phyloP scores from a whole-genome alignment of 2,888 invertebrate genomes.

The Polietes domitor region DNA sequence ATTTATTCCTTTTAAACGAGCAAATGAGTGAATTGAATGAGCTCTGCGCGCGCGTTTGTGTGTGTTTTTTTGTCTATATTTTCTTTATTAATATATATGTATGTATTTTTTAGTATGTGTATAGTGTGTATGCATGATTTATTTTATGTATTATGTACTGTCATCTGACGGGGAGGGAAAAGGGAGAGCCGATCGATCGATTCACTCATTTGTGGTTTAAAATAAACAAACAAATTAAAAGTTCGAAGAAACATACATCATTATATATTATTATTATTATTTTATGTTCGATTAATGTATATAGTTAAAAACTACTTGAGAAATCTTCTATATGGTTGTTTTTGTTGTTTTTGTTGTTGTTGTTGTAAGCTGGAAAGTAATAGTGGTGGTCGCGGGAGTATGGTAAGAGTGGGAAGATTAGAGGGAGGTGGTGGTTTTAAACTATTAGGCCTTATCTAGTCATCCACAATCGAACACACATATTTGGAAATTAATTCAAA shows the following conservation, averaged over 20 bases:
- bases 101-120: not conserved
- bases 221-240: constrained; percentile 39
- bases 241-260: constrained; percentile 41
- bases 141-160: not conserved
- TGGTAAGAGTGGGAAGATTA: constrained; percentile 63
- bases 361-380: constrained; percentile 63
- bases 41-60: constrained; percentile 39
- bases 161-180: not conserved
- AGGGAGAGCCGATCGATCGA: not conserved
- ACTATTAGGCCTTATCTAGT: constrained; percentile 71
- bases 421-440: constrained; percentile 54
- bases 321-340: constrained; percentile 65
- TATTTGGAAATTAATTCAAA: constrained; percentile 80
- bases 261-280: constrained; percentile 37
- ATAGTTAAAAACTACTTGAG: constrained; percentile 65
- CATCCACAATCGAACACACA: constrained; percentile 80
- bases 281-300: constrained; percentile 39
- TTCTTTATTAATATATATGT: constrained; percentile 23
- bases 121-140: not conserved
- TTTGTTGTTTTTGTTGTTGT: constrained; percentile 48
- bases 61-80: constrained; percentile 21
- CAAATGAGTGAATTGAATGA: constrained; percentile 52
- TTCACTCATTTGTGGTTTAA: constrained; percentile 31
- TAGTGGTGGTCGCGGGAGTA: constrained; percentile 62
- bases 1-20: constrained; percentile 40